These are phyloP conservation scores for Drosophila carrolli DNA, from an alignment of 1,140 invertebrate genomes.

Conservation along the genomic window DNA sequence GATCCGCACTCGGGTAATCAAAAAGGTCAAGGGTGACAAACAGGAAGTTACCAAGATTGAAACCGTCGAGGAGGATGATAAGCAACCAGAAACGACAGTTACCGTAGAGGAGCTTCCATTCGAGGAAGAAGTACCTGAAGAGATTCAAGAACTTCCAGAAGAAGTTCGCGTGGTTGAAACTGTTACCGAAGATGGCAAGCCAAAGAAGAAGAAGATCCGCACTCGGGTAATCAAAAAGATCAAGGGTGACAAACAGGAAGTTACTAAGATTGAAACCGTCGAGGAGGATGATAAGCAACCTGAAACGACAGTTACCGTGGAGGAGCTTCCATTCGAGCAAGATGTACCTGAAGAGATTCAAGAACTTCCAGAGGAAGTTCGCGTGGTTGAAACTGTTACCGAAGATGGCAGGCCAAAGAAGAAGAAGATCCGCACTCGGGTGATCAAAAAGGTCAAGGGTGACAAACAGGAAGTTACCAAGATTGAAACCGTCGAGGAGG, in stretches of 20 bases:
- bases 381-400: not conserved
- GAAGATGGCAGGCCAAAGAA: conserved; percentile 5
- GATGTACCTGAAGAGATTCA: not conserved
- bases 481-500: conserved; percentile 2
- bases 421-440: conserved; percentile 2
- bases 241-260: conserved; percentile 6
- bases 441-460: conserved; percentile 6
- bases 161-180: conserved; percentile 3
- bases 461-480: conserved; percentile 2
- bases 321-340: conserved; percentile 1
- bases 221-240: conserved; percentile 5
- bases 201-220: conserved; percentile 9
- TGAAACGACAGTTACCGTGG: not conserved
- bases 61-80: conserved; percentile 8
- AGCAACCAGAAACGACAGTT: not conserved
- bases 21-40: conserved; percentile 6
- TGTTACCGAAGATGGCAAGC: not conserved
- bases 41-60: conserved; percentile 8
- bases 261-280: conserved; percentile 4
- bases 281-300: conserved; percentile 7
- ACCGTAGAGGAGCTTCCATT: not conserved
- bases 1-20: conserved; percentile 3
- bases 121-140: not conserved
- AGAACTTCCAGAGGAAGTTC: conserved; percentile 7
- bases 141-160: conserved; percentile 6